Evolutionary conservation across 2,113 vertebrate genomes (phyloP).

Genomic region (Suricata suricatta): DNA sequence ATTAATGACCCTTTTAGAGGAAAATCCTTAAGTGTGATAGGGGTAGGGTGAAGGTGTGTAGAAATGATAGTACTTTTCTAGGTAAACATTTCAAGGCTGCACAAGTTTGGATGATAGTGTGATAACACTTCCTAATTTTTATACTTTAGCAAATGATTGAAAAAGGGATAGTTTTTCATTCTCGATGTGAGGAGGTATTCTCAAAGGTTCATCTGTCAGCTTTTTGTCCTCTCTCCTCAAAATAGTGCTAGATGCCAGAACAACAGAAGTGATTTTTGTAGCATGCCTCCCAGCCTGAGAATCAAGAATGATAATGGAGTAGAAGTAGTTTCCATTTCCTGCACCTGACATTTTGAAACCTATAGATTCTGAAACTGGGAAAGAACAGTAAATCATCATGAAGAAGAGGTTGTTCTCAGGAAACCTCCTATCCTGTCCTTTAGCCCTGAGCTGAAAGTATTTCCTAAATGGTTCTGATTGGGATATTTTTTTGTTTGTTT

Average conservation of each 20-base stretch:
- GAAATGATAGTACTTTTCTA: not conserved
- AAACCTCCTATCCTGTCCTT: constrained; percentile 9
- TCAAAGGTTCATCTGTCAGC: constrained; percentile 24
- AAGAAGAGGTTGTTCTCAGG: not conserved
- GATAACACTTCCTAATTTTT: not conserved
- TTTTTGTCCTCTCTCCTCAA: constrained; percentile 42
- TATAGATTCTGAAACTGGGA: not conserved
- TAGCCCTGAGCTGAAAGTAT: not conserved
- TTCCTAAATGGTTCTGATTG: not conserved
- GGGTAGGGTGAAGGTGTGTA: not conserved
- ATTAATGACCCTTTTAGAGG: constrained; percentile 19
- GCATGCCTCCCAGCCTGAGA: not conserved
- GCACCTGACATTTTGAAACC: not conserved
- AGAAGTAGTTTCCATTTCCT: not conserved
- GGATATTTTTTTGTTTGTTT: constrained; percentile 69
- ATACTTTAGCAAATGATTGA: not conserved
- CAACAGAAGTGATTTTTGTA: constrained; percentile 17
- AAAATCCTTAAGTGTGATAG: not conserved
- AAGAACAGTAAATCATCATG: not conserved
- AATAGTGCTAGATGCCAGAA: constrained; percentile 20
- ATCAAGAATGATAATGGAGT: not conserved
- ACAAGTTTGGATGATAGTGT: not conserved
- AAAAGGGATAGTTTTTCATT: constrained; percentile 30
- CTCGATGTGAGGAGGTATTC: not conserved
- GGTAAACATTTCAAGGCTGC: constrained; percentile 28